Evolutionary conservation across 1,140 invertebrate species (phyloP).

Genomic region (Drosophila nannoptera): DNA sequence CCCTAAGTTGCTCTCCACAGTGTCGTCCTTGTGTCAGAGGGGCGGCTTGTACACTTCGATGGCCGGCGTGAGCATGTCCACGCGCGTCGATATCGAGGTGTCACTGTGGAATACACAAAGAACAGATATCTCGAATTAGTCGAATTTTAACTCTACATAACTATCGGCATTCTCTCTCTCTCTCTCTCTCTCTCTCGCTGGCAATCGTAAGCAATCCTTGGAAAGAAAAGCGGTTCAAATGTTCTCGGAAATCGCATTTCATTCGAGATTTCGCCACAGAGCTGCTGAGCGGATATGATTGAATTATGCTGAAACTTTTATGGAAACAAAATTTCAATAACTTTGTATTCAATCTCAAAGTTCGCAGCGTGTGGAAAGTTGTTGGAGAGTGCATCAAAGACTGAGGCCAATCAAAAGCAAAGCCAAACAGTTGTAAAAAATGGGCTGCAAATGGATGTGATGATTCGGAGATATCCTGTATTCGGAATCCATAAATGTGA

Average conservation of each 20-base stretch:
- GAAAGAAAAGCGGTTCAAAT: slow-evolving; percentile 25
- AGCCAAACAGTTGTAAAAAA: slow-evolving; percentile 19
- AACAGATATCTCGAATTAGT: neutral
- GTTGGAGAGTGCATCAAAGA: slow-evolving; percentile 33
- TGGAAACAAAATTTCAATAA: slow-evolving; percentile 54
- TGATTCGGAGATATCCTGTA: neutral
- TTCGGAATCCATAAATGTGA: neutral
- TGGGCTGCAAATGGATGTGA: neutral
- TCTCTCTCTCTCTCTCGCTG: neutral
- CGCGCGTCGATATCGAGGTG: slow-evolving; percentile 83
- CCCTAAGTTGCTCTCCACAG: slow-evolving; percentile 82
- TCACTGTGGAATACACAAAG: slow-evolving; percentile 79
- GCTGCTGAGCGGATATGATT: slow-evolving; percentile 45
- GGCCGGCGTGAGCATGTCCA: slow-evolving; percentile 82
- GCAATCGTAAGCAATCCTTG: slow-evolving; percentile 9
- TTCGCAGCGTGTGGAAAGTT: slow-evolving; percentile 33
- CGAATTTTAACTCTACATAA: neutral
- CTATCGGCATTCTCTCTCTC: neutral
- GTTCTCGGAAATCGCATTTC: slow-evolving; percentile 37
- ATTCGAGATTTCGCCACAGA: slow-evolving; percentile 26
- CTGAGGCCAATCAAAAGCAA: slow-evolving; percentile 34
- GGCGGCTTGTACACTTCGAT: slow-evolving; percentile 82
- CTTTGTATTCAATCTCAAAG: slow-evolving; percentile 44
- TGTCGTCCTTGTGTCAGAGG: slow-evolving; percentile 84
- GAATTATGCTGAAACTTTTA: slow-evolving; percentile 55